Conservation (phyloP, 2,113 vertebrate genomes). For the Petromus typicus region DNA sequence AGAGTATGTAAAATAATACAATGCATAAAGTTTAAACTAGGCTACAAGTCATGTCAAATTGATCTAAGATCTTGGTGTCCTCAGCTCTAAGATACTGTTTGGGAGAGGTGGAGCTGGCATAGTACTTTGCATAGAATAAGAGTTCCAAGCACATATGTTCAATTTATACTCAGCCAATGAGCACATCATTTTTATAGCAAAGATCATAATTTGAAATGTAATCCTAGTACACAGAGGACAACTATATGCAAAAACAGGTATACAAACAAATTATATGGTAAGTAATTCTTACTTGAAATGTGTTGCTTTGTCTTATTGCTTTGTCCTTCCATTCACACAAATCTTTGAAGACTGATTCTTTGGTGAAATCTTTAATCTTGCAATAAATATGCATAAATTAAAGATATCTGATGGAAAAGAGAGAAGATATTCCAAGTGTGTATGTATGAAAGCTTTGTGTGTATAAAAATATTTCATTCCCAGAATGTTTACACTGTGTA, state of each 20-base stretch:
- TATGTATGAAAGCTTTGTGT: slow-evolving; percentile 21
- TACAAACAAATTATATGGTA: not conserved
- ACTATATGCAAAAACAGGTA: not conserved
- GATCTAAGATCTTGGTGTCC: not conserved
- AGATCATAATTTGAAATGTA: slow-evolving; percentile 29
- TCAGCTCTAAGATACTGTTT: not conserved
- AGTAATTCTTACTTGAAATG: not conserved
- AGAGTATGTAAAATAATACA: not conserved
- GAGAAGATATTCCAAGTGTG: not conserved
- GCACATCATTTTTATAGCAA: not conserved
- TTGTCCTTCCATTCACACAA: slow-evolving; percentile 1
- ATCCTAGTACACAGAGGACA: not conserved
- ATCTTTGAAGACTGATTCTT: slow-evolving; percentile 45
- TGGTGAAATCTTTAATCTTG: slow-evolving; percentile 33
- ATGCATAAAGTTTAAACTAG: not conserved
- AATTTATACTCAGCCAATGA: not conserved
- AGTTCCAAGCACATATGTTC: not conserved
- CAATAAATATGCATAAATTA: slow-evolving; percentile 32
- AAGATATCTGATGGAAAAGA: not conserved
- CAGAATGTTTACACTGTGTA: slow-evolving; percentile 2
- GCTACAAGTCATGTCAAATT: not conserved
- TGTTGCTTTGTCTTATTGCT: not conserved
- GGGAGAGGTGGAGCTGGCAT: not conserved
- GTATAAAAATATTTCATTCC: not conserved
- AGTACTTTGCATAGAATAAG: not conserved